These are phyloP conservation scores for Clarias macrocephalus DNA, from an alignment of 2,113 vertebrate genomes.

Conservation along the genomic window DNA sequence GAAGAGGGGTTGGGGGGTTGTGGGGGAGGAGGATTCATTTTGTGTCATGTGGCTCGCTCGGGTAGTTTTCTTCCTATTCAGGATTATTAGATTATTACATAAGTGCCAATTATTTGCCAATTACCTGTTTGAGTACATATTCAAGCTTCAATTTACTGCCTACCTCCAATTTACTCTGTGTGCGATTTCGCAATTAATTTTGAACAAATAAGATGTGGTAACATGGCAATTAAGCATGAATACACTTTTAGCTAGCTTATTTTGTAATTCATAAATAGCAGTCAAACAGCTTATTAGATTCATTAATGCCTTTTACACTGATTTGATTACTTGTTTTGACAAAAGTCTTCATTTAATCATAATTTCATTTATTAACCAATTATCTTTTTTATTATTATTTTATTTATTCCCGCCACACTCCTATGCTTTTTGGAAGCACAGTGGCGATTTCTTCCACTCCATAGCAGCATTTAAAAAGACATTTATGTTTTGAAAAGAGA, in stretches of 20 bases:
- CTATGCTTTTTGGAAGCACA: neutral
- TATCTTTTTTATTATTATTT: neutral
- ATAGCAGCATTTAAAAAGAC: neutral
- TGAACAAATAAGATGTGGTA: neutral
- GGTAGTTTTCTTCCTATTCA: neutral
- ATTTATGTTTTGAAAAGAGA: neutral
- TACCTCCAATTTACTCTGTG: neutral
- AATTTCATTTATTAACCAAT: neutral
- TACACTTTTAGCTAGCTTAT: neutral
- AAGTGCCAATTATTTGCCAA: neutral
- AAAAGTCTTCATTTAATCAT: neutral
- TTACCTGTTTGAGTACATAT: neutral
- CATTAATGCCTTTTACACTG: neutral
- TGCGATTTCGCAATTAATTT: neutral
- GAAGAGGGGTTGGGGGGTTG: no score
- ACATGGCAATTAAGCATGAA: neutral
- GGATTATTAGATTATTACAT: neutral
- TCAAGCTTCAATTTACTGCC: neutral
- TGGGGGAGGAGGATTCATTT: neutral
- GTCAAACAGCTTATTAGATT: neutral
- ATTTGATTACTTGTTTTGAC: neutral
- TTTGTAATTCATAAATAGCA: neutral
- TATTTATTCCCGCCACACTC: neutral
- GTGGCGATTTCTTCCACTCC: neutral
- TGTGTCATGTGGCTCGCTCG: neutral